Conservation (phyloP, 2,113 vertebrate species). For the Seriola aureovittata region DNA sequence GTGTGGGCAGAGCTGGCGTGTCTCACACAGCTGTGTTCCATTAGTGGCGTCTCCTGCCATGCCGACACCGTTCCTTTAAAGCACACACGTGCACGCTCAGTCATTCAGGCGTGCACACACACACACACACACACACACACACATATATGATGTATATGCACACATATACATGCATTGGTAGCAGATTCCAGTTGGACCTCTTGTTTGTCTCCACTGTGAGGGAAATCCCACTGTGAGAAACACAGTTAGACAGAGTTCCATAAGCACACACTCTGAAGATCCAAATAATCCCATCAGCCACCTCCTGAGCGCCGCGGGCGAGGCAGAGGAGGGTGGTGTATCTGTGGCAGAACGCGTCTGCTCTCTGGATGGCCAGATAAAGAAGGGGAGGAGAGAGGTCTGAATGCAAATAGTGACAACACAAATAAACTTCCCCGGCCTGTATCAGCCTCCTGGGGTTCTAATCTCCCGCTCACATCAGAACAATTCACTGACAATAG, state of each 20-base stretch:
- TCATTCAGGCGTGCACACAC: neutral
- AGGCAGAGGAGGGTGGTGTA: neutral
- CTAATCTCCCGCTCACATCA: slow-evolving; percentile 58
- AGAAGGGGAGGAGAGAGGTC: slow-evolving; percentile 30
- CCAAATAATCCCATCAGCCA: slow-evolving; percentile 29
- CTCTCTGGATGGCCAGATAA: neutral
- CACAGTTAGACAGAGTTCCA: neutral
- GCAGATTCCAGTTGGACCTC: slow-evolving; percentile 53
- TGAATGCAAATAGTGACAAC: slow-evolving; percentile 49
- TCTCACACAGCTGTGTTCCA: slow-evolving; percentile 79
- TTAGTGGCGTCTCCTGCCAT: slow-evolving; percentile 79
- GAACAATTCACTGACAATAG: slow-evolving; percentile 62
- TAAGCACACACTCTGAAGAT: neutral
- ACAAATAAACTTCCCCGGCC: slow-evolving; percentile 56
- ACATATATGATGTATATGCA: neutral
- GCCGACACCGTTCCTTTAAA: slow-evolving; percentile 55
- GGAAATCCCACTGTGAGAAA: slow-evolving; percentile 58
- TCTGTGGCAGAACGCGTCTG: neutral
- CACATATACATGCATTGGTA: slow-evolving; percentile 23
- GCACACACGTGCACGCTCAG: neutral
- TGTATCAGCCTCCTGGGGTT: slow-evolving; percentile 26
- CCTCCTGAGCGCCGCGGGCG: neutral
- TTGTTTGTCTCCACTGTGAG: slow-evolving; percentile 54
- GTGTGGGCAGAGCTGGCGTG: slow-evolving; percentile 74
- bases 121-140: neutral